Evolutionary conservation across 2,113 vertebrate genomes (phyloP).

Genomic region (Lagenorhynchus albirostris): DNA sequence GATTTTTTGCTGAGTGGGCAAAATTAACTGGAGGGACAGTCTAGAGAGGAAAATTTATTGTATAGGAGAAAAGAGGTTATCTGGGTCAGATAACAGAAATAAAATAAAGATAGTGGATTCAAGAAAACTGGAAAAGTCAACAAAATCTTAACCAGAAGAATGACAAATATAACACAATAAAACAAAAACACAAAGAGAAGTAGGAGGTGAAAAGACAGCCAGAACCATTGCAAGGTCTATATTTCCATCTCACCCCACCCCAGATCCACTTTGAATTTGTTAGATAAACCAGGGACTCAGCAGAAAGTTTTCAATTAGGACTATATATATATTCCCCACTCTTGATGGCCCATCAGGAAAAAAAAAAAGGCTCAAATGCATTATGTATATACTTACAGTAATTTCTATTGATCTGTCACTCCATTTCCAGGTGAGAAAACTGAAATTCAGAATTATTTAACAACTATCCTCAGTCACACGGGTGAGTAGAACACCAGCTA

Average conservation of each 20-base stretch:
- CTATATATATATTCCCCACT: fast-evolving
- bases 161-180: not conserved
- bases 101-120: not conserved
- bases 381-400: not conserved
- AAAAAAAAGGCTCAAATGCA: not conserved
- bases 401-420: not conserved
- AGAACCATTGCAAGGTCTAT: not conserved
- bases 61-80: not conserved
- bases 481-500: not conserved
- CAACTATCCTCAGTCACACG: not conserved
- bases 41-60: not conserved
- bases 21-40: not conserved
- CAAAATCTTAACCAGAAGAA: not conserved
- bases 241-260: fast-evolving
- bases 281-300: not conserved
- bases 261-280: not conserved
- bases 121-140: not conserved
- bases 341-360: fast-evolving
- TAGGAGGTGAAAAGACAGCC: not conserved
- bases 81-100: not conserved
- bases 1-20: not conserved
- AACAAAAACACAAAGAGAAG: not conserved
- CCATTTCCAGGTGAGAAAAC: not conserved
- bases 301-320: not conserved
- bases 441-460: not conserved